A percentile compares a stretch with the other conserved stretches of the same genome.
phyloP scores from a whole-genome alignment of 2,797 vertebrate genomes.

The Rhincodon typus region DNA sequence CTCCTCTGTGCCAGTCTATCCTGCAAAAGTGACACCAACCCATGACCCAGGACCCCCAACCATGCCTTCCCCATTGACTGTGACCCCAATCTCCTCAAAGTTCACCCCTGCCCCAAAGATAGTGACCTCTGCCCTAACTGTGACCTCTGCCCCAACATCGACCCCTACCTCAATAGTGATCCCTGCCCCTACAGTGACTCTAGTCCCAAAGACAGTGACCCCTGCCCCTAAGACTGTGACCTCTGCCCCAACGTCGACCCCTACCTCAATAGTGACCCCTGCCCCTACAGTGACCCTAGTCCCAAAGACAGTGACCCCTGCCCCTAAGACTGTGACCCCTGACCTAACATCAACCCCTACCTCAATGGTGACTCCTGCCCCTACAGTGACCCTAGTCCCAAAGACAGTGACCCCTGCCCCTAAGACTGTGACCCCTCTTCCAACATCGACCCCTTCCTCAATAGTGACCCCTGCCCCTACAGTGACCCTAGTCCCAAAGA shows the following conservation, averaged over 20 bases:
- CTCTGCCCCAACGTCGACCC: background rate
- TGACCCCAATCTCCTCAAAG: too few relatives aligned
- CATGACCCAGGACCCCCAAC: conserved; percentile 38
- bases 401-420: too few relatives aligned
- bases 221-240: conserved; percentile 43
- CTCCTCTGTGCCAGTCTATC: background rate
- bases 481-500: too few relatives aligned
- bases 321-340: background rate
- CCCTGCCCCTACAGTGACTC: background rate
- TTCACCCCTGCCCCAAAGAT: conserved; percentile 27
- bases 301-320: conserved; percentile 37
- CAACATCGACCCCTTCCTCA: too few relatives aligned
- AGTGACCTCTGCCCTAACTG: conserved; percentile 37
- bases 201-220: background rate
- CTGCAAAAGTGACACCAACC: background rate
- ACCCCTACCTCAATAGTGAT: conserved; percentile 36
- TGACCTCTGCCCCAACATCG: conserved; percentile 28
- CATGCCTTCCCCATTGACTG: background rate
- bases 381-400: too few relatives aligned
- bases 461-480: too few relatives aligned
- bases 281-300: background rate
- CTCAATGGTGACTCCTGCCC: too few relatives aligned
- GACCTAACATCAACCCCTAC: too few relatives aligned
- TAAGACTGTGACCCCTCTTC: too few relatives aligned
- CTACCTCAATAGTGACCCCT: conserved; percentile 38